Evolutionary conservation across 2,113 vertebrate species (phyloP), one percentile per base, ranked within the genome.

Genomic region (Myrmophylax atrothorax): DNA sequence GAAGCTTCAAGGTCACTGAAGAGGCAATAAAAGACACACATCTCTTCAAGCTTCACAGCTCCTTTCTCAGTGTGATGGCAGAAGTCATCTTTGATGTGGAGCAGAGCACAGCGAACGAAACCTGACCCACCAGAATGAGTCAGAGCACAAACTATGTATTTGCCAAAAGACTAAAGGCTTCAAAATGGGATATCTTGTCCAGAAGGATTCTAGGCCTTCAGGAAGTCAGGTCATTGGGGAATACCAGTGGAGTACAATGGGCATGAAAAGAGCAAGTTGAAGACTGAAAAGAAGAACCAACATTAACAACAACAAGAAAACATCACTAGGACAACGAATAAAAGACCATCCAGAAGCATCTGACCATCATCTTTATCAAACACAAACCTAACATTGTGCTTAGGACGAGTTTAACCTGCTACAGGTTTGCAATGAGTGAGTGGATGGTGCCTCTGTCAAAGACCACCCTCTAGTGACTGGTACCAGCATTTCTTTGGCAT

Each of bases 31-130:
- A 81, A 82, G 87, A 84, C 91, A 92, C 80, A 76, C 40, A 62
- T 26, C 4, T 64, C 95, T 95, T 87, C 93, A 94, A 26, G 89
- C 77, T 94, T 95, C 93, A 94, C 93, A 92, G 87, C 84, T 92
- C 46, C 0, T 68, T 83, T 92, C 67, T 85, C 67, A 44, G 44
- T 5, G 2, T 31, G n/a, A 17, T 40, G 60, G 52, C 79, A 82
- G 56, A 92, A 94, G n/a, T 83, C 19, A 29, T 35, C 64, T 84
- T 74, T 89, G 80, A 84, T 67, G 60, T 40, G 52, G 14, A 58
- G 11, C 42, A 63, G 35, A 89, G 59, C 55, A 84, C 55, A 47
- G 29, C 23, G 40, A 18, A 72, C 12, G 50, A 90, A 94, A 75
- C 46, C 37, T 42, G 29, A 66, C 63, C 63, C 46, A 47, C 14